These are phyloP conservation scores for Patella ulyssiponensis DNA, from an alignment of 2,888 invertebrate species.

Conservation along the genomic window DNA sequence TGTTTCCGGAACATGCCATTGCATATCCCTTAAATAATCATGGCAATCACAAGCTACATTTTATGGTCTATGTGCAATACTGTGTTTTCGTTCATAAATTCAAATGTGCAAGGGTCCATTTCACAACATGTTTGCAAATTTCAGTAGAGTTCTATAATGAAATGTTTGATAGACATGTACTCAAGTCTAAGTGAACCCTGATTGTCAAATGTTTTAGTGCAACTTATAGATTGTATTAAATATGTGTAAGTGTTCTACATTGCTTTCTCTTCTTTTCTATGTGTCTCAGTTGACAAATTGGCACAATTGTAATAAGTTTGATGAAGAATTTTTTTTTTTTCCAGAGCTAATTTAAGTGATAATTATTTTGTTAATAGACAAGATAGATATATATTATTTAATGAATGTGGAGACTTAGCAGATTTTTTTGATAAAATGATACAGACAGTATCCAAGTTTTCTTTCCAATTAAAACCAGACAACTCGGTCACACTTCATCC, in stretches of 20 bases:
- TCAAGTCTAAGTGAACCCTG: too few relatives aligned
- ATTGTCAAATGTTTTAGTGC: too few relatives aligned
- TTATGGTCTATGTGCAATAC: background rate
- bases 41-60: too few relatives aligned
- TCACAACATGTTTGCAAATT: too few relatives aligned
- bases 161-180: too few relatives aligned
- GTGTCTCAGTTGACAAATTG: background rate
- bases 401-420: constrained; percentile 82
- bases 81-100: too few relatives aligned
- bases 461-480: constrained; percentile 76
- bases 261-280: background rate
- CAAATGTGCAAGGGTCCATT: too few relatives aligned
- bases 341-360: constrained; percentile 93
- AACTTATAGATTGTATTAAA: too few relatives aligned
- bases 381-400: constrained; percentile 93
- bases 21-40: too few relatives aligned
- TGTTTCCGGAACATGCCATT: too few relatives aligned
- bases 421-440: constrained; percentile 87
- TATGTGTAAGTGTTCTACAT: background rate
- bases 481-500: constrained; percentile 72
- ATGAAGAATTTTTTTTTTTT: constrained; percentile 41
- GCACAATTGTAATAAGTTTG: background rate
- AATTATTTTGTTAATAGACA: constrained; percentile 98
- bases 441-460: constrained; percentile 78
- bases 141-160: too few relatives aligned